Evolutionary conservation across 1,140 invertebrate genomes (phyloP), one percentile per base, ranked within the genome.

Genomic region (Pemphigus obesinymphae): DNA sequence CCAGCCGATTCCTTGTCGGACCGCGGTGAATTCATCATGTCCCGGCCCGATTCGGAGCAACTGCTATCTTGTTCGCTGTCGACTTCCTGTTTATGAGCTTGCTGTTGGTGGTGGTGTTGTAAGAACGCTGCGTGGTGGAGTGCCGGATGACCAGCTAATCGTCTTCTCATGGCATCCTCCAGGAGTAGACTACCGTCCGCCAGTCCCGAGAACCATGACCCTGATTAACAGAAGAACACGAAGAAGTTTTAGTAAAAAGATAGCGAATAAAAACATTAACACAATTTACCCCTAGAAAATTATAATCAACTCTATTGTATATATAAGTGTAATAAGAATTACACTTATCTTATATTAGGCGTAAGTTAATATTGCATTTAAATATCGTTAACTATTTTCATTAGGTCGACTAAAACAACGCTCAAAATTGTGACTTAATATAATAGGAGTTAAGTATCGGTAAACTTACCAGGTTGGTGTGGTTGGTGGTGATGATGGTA

Each of bases 141-240:
- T 13, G 82, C 76, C 40, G 84, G 83, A 45, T 82, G 73, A 29
- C 66, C 82, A 1, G 83, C 83, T 13, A 85, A 31, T 29, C 85
- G 82, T 7, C 84, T 76, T 20, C 84, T 81, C 83, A 85, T 83
- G 6, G 82, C 85, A 58, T 85, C 84, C 20, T 87, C 83, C 89
- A 85, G 84, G 90, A 85, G 84, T 89, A 87, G 23, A 82, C 83
- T 80, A 83, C 83, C 58, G 82, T 84, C 63, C 4, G 61, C 81
- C n/a, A 82, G 23, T 26, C 68, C 81, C 11, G 81, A 72, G 3
- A 70, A 82, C 81, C 68, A 82, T 3, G 61, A 68, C 23, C 61
- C 61, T 82, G 11, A 53, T 29, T 11, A 3, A 50, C n/a, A 17
- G 34, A 66, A 82, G 43, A 34, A 82, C 8, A n/a, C 17, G 0